These are phyloP conservation scores for Poecile atricapillus DNA, from an alignment of 2,113 vertebrate species.

Conservation along the genomic window DNA sequence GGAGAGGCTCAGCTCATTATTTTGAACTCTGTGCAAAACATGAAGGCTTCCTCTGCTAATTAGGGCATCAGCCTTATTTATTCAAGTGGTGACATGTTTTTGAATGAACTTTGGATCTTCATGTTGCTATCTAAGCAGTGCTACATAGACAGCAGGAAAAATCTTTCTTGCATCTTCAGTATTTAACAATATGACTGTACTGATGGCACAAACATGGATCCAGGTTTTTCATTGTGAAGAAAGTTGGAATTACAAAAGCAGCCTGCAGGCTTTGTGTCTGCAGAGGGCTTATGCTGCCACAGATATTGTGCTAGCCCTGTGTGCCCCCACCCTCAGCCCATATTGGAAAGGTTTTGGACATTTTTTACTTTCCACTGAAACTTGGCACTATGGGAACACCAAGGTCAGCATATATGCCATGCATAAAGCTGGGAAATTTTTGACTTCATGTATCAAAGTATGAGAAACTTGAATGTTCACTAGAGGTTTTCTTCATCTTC, in stretches of 20 bases:
- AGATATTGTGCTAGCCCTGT: background rate
- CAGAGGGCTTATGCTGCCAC: background rate
- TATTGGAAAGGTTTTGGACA: background rate
- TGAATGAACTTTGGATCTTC: slow-evolving; percentile 5
- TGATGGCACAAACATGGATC: background rate
- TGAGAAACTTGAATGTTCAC: background rate
- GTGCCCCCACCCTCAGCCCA: background rate
- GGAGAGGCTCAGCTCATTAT: slow-evolving; percentile 19
- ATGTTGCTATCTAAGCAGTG: background rate
- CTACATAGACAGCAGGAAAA: background rate
- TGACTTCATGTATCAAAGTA: background rate
- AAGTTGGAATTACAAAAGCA: background rate
- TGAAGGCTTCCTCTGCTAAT: slow-evolving; percentile 25
- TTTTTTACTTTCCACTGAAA: background rate
- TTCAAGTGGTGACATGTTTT: background rate
- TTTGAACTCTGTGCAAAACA: slow-evolving; percentile 26
- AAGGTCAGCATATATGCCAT: background rate
- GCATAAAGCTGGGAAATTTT: background rate
- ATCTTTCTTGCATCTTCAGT: background rate
- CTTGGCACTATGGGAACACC: background rate
- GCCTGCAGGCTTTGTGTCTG: background rate
- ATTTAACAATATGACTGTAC: background rate
- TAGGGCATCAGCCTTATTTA: slow-evolving; percentile 5
- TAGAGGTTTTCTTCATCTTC: background rate
- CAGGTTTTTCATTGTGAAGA: background rate